These are phyloP conservation scores for Synanthedon andrenaeformis DNA, from an alignment of 2,888 invertebrate genomes.

Conservation along the genomic window DNA sequence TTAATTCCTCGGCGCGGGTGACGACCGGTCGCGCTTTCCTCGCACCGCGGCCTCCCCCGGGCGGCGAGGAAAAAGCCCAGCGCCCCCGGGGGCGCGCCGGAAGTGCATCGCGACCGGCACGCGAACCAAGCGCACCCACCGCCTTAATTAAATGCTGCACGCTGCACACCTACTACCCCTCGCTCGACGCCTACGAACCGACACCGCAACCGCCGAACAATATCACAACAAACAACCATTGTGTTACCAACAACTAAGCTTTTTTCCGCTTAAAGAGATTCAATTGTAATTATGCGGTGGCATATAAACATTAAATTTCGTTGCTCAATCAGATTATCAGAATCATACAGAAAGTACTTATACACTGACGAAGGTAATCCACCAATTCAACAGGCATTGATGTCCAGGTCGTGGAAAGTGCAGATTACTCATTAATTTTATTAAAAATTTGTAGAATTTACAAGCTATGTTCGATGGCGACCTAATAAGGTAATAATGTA, in stretches of 20 bases:
- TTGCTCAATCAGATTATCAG: too few species aligned
- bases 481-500: too few species aligned
- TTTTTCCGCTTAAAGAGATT: background rate
- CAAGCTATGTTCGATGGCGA: too few species aligned
- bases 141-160: conserved; percentile 64
- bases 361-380: too few species aligned
- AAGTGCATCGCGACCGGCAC: conserved; percentile 61
- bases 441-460: too few species aligned
- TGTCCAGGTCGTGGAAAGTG: too few species aligned
- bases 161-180: conserved; percentile 46
- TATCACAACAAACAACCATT: conserved; percentile 18
- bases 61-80: conserved; percentile 55
- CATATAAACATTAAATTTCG: background rate
- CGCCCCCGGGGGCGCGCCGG: conserved; percentile 57
- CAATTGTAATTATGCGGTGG: conserved; percentile 1
- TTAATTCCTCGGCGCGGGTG: conserved; percentile 61
- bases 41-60: conserved; percentile 36
- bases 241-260: conserved; percentile 4
- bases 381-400: too few species aligned
- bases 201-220: conserved; percentile 12
- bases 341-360: too few species aligned
- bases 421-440: too few species aligned
- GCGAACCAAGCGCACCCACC: conserved; percentile 61
- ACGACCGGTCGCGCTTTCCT: conserved; percentile 66
- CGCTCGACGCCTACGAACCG: conserved; percentile 12